phyloP scores from a whole-genome alignment of 1,140 invertebrate species.

The Achroia grisella region DNA sequence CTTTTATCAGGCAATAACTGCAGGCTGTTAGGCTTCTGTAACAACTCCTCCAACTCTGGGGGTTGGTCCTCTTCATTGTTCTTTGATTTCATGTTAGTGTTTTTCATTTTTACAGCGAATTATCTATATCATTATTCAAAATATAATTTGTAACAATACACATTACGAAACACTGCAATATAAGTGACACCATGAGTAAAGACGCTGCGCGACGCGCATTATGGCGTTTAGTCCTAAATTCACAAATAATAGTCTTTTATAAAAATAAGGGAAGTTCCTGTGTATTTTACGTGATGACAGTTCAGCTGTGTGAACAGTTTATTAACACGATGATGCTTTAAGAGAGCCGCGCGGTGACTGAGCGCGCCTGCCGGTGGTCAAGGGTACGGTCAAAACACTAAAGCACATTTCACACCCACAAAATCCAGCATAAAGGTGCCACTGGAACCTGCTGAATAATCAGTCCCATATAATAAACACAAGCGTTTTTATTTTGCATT shows the following conservation, averaged over 20 bases:
- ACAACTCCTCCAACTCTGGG: conserved; percentile 49
- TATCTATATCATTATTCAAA: neutral
- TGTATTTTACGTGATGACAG: conserved; percentile 22
- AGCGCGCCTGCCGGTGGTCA: conserved; percentile 41
- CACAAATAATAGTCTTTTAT: conserved; percentile 34
- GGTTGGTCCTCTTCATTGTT: conserved; percentile 17
- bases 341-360: conserved; percentile 50
- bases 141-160: neutral
- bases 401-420: neutral
- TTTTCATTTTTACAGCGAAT: conserved; percentile 21
- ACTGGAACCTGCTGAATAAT: neutral
- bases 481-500: too few relatives aligned
- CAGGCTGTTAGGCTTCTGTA: conserved; percentile 39
- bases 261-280: conserved; percentile 14
- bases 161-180: neutral
- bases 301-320: neutral
- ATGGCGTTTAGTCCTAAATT: conserved; percentile 10
- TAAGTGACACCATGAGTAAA: neutral
- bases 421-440: too few relatives aligned
- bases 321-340: conserved; percentile 42
- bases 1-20: conserved; percentile 22
- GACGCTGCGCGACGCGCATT: neutral
- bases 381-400: conserved; percentile 29
- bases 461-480: neutral
- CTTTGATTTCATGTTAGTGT: conserved; percentile 30